Conservation (phyloP, 2,797 vertebrate genomes). For the Streptopelia turtur region DNA sequence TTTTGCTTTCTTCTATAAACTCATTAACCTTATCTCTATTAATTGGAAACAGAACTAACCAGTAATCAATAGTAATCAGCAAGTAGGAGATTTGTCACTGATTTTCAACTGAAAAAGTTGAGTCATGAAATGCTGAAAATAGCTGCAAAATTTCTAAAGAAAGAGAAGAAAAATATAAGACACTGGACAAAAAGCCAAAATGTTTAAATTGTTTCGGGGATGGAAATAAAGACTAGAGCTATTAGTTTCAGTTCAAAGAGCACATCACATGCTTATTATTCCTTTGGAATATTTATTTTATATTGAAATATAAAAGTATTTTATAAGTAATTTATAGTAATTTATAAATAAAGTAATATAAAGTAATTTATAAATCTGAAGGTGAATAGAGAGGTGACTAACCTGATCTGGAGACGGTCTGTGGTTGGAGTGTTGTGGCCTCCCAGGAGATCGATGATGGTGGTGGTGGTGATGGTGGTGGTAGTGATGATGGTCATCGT, state of each 20-base stretch:
- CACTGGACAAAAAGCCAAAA: constrained; percentile 59
- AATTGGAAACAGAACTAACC: neutral
- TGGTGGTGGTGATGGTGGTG: constrained; percentile 89
- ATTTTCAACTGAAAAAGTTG: constrained; percentile 16
- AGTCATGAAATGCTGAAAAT: neutral
- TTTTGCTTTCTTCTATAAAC: neutral
- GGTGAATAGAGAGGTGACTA: constrained; percentile 55
- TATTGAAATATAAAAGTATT: constrained; percentile 52
- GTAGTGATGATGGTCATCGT: constrained; percentile 88
- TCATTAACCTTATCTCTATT: neutral
- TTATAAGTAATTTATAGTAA: no score
- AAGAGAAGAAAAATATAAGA: constrained; percentile 56
- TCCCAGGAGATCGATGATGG: constrained; percentile 86
- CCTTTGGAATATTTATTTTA: constrained; percentile 67
- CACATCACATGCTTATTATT: constrained; percentile 59
- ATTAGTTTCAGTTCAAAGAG: constrained; percentile 69
- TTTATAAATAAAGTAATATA: no score
- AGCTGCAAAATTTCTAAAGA: constrained; percentile 12
- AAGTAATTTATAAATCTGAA: constrained; percentile 26
- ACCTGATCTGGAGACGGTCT: constrained; percentile 94
- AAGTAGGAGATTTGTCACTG: constrained; percentile 21
- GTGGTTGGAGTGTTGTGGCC: constrained; percentile 87
- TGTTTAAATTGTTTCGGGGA: constrained; percentile 66
- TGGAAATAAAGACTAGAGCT: constrained; percentile 72
- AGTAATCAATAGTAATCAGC: neutral